phyloP scores from a whole-genome alignment of 2,797 vertebrate genomes.

The Neopelma chrysocephalum region DNA sequence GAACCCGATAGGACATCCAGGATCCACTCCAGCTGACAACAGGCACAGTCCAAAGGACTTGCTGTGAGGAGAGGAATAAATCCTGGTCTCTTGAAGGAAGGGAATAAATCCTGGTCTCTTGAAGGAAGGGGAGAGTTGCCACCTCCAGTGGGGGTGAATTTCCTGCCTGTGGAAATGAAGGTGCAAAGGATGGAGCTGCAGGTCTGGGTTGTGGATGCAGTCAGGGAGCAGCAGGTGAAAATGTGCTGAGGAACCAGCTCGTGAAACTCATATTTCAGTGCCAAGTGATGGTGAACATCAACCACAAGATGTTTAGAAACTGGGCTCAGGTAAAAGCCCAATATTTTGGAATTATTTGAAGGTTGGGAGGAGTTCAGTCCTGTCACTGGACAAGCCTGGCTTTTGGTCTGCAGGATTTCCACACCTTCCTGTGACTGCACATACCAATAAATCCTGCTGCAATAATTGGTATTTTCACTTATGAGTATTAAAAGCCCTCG shows the following conservation, averaged over 20 bases:
- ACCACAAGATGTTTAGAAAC: not conserved
- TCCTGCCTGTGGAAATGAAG: not conserved
- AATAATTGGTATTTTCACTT: not conserved
- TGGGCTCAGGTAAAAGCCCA: not conserved
- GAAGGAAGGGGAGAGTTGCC: not conserved
- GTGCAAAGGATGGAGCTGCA: not conserved
- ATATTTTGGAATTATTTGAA: not conserved
- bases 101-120: not conserved
- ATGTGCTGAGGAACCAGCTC: not conserved
- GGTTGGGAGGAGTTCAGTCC: not conserved
- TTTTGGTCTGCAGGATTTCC: not conserved
- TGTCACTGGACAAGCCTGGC: not conserved
- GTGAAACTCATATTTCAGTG: fast-evolving
- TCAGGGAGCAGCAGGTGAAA: not conserved
- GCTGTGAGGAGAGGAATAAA: not conserved
- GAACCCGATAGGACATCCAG: not conserved
- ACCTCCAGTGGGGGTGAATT: not conserved
- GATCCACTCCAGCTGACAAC: not conserved
- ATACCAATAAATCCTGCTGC: not conserved
- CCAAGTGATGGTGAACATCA: not conserved
- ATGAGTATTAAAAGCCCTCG: not conserved
- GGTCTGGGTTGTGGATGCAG: not conserved
- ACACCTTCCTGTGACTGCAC: not conserved
- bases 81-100: not conserved
- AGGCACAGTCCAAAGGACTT: not conserved